Base-by-base conservation (phyloP, 2,888 invertebrate genomes). In the Drosophila helvetica region DNA sequence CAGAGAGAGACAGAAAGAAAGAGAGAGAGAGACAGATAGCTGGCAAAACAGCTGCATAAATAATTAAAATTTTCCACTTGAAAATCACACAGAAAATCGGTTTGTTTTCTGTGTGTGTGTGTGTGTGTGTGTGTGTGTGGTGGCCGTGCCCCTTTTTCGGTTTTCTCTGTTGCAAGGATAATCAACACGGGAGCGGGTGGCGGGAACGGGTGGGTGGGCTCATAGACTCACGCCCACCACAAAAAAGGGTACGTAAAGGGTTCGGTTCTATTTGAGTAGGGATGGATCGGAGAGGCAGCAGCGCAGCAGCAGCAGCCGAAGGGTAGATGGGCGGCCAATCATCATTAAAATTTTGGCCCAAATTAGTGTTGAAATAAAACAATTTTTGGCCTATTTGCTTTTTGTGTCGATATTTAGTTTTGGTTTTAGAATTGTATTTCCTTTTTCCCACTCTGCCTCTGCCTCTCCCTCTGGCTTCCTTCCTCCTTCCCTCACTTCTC, bases 281-380 rank as follows among this genome's bases (percentile, higher is more conserved):
- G 19, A 52, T 52, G 62, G 51, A 25, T 4, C 6, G 15, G 8
- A 5, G 3, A n/a, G 10, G n/a, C n/a, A n/a, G n/a, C n/a, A n/a
- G n/a, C n/a, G n/a, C n/a, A n/a, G n/a, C n/a, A n/a, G n/a, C n/a
- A 12, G 19, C 25, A 27, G 17, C 3, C 17, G 25, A 25, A 1
- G 18, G 54, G 43, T 22, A 22, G 3, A 22, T 22, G 22, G 22
- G 22, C 3, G 50, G 58, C 58, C 79, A 85, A 87, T 86, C 80
- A 88, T 74, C 78, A 88, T 83, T 83, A 84, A 78, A 71, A 73
- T 73, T 61, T 61, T 67, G 54, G 60, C 70, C 62, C 62, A 78
- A 84, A 84, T 86, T 84, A 76, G 78, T 86, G 77, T 77, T 73
- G 67, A 88, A 86, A 86, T 86, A 88, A 86, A 82, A 78, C 81